These are phyloP conservation scores for Poeciliopsis presidionis DNA, from an alignment of 2,797 vertebrate genomes.

Conservation along the genomic window DNA sequence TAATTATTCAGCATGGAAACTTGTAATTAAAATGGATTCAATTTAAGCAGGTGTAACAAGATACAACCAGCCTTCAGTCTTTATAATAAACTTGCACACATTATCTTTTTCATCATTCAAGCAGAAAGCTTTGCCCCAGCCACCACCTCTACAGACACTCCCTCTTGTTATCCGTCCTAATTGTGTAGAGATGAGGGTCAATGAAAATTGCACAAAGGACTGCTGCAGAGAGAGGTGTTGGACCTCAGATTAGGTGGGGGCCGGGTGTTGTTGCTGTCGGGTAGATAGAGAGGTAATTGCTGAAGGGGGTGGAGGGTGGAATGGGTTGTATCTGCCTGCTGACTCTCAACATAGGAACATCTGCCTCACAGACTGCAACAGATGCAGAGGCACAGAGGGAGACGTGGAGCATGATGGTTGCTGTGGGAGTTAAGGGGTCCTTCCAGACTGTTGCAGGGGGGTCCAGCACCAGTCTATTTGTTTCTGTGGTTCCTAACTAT, in stretches of 20 bases:
- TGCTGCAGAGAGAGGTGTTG: conserved; percentile 41
- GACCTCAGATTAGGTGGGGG: conserved; percentile 15
- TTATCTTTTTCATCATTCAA: conserved; percentile 24
- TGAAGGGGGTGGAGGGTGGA: conserved; percentile 21
- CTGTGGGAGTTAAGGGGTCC: conserved; percentile 34
- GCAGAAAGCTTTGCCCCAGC: conserved; percentile 21
- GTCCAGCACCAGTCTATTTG: conserved; percentile 15
- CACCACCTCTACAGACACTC: conserved; percentile 25
- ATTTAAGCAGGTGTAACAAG: neutral
- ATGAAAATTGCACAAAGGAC: conserved; percentile 52
- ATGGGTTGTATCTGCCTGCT: conserved; percentile 66
- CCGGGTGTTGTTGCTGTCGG: conserved; percentile 43
- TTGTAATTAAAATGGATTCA: conserved; percentile 36
- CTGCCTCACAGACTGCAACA: conserved; percentile 74
- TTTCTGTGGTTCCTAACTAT: conserved; percentile 32
- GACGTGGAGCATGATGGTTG: conserved; percentile 25
- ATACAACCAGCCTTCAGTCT: conserved; percentile 2
- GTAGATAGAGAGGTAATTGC: conserved; percentile 61
- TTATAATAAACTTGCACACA: conserved; percentile 35
- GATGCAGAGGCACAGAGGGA: conserved; percentile 70
- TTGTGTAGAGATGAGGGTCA: conserved; percentile 67
- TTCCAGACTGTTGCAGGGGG: conserved; percentile 38
- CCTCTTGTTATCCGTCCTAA: conserved; percentile 62
- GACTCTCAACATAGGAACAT: conserved; percentile 74
- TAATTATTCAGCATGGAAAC: conserved; percentile 16